phyloP scores from a whole-genome alignment of 2,113 vertebrate species.

The Euleptes europaea region DNA sequence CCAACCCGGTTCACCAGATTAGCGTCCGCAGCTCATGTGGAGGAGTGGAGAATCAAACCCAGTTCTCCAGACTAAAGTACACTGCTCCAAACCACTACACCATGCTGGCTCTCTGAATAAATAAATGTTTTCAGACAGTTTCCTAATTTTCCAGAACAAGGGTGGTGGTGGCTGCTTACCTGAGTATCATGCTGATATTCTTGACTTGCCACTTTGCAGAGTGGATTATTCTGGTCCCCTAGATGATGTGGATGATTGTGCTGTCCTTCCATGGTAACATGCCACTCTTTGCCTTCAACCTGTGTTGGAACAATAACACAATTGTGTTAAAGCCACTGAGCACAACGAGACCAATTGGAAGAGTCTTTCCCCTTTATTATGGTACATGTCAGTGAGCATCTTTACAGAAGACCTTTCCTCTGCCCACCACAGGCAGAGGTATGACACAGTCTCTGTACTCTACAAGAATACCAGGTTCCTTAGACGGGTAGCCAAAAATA shows the following conservation, averaged over 20 bases:
- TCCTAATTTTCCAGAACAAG: neutral
- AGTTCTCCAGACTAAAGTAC: too few species aligned
- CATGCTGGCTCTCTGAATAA: too few species aligned
- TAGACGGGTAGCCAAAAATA: too few species aligned
- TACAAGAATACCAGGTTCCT: neutral
- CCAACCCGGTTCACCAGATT: too few species aligned
- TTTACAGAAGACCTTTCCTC: neutral
- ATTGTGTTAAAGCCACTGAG: neutral
- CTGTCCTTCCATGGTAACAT: conserved; percentile 87
- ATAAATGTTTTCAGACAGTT: too few species aligned
- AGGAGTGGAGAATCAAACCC: too few species aligned
- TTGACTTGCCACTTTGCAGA: conserved; percentile 76
- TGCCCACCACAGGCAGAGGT: neutral
- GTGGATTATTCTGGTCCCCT: conserved; percentile 81
- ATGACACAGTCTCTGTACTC: neutral
- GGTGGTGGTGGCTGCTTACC: conserved; percentile 58
- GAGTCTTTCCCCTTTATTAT: neutral
- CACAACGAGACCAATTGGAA: too few species aligned
- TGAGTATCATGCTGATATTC: conserved; percentile 80
- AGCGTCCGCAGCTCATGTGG: too few species aligned
- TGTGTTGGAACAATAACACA: conserved; percentile 53
- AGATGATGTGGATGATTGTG: conserved; percentile 79
- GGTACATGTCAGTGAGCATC: too few species aligned
- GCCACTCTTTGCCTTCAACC: conserved; percentile 58
- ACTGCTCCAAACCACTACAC: too few species aligned